These are phyloP conservation scores for Leucoraja ocellata DNA, from an alignment of 2,797 vertebrate species.

Conservation along the genomic window DNA sequence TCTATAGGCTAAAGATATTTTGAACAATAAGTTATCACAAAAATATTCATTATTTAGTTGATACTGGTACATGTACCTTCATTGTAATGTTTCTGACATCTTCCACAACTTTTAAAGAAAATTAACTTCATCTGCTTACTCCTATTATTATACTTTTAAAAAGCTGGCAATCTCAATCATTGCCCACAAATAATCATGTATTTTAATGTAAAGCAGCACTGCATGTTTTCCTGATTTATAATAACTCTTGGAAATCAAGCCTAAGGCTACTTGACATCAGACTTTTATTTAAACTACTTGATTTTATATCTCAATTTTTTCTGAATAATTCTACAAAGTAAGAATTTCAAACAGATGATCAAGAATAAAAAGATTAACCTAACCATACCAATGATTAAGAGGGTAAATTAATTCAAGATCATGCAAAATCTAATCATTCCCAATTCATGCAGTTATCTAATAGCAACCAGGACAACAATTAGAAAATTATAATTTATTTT, in stretches of 20 bases:
- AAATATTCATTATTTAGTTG: neutral
- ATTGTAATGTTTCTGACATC: too few relatives aligned
- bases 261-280: neutral
- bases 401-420: neutral
- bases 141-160: neutral
- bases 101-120: neutral
- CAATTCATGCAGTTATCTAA: neutral
- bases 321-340: neutral
- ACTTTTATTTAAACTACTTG: neutral
- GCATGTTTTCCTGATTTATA: neutral
- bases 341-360: conserved; percentile 7
- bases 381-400: neutral
- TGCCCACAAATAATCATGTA: neutral
- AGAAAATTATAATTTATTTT: neutral
- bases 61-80: neutral
- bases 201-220: neutral
- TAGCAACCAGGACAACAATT: neutral
- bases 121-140: neutral
- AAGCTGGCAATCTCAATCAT: neutral
- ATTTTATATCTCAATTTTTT: neutral
- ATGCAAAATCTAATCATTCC: neutral
- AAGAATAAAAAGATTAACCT: neutral
- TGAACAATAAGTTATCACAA: neutral
- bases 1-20: neutral
- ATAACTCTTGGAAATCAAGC: neutral